Conservation (phyloP, 2,888 invertebrate species). For the Tipula unca region DNA sequence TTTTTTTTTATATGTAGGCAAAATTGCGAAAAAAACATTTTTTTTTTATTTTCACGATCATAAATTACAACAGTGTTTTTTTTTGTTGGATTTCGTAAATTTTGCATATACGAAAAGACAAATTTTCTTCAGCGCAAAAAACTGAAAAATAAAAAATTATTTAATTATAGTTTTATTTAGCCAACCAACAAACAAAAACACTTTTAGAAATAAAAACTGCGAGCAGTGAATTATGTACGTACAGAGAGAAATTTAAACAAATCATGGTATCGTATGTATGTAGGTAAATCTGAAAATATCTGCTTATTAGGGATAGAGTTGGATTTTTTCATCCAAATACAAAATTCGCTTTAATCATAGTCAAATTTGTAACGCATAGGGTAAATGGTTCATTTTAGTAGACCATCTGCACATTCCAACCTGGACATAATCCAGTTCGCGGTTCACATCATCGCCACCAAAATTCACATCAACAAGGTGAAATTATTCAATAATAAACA, state of each 20-base stretch:
- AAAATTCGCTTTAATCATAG: too few species aligned
- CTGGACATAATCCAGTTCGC: too few species aligned
- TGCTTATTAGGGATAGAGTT: too few species aligned
- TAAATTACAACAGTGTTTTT: neutral
- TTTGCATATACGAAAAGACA: neutral
- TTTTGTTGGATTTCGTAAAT: neutral
- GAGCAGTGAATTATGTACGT: neutral
- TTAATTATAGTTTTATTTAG: neutral
- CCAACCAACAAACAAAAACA: neutral
- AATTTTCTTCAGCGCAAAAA: neutral
- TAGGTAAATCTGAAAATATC: too few species aligned
- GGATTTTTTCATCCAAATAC: too few species aligned
- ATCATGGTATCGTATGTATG: neutral
- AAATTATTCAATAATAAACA: too few species aligned
- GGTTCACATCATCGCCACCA: too few species aligned
- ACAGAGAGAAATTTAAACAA: neutral
- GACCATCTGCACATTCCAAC: too few species aligned
- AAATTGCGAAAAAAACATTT: neutral
- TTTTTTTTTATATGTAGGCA: neutral
- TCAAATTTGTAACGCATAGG: too few species aligned
- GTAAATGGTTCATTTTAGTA: too few species aligned
- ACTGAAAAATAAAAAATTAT: neutral
- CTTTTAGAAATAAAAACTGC: neutral
- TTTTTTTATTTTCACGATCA: neutral
- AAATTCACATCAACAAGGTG: too few species aligned